Base-by-base conservation (phyloP, 2,113 vertebrate genomes). In the Lates calcarifer region DNA sequence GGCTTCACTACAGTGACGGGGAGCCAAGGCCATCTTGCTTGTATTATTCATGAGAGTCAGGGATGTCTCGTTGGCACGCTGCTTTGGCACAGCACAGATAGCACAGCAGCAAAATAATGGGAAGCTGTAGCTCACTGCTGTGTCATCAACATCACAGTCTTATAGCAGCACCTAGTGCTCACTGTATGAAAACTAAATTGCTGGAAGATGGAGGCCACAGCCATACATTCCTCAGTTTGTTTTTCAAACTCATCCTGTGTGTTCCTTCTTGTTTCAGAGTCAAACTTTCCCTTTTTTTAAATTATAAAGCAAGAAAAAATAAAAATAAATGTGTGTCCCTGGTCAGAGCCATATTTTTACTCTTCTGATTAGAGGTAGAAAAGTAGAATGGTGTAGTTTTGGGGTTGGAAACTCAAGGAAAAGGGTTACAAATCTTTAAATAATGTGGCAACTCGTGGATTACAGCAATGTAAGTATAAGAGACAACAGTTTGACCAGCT, bases 161-260 rank as follows among this genome's bases (percentile, higher is more conserved):
- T 75, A 79, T 0, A 91, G 91, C 91, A 91, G 74, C 90, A 88
- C 84, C 86, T 90, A 88, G 86, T 83, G 89, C 71, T 83, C 79
- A 63, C 41, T 84, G 62, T 11, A 41, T 66, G 58, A 41, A 90
- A 58, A 79, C 31, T 37, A 33, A 71, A 62, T 15, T 9, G 14
- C 9, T 13, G 2, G 29, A 7, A 63, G 41, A 68, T 37, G 57
- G n/a, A n/a, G n/a, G n/a, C n/a, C 20, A n/a, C 15, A 58, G 35
- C 6, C 13, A 24, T 14, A 56, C 6, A 20, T 43, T 20, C 3
- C 41, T 13, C 0, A 0, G 15, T 26, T 43, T 45, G 4, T 22
- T 31, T 24, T 24, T 49, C 3, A 0, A 15, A 22, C 3, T 55
- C 9, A 5, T 14, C 11, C 22, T 12, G 24, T n/a, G 20, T 14